Evolutionary conservation across 1,140 invertebrate genomes (phyloP), one percentile per base, ranked within the genome.

Genomic region (Sinella curviseta): DNA sequence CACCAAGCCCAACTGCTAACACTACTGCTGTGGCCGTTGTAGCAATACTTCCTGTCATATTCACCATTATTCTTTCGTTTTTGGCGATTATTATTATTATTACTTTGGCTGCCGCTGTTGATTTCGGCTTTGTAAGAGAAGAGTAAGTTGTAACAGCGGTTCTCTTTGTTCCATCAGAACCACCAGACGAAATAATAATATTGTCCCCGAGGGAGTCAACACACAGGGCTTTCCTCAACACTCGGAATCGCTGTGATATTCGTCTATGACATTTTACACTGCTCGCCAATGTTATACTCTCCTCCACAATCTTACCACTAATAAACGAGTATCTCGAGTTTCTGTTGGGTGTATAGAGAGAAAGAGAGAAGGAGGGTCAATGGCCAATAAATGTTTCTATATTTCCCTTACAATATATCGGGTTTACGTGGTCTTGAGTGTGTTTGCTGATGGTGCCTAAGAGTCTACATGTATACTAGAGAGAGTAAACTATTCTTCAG

Each of bases 21-120:
- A 70, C 39, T 20, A 48, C 65, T 31, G 31, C 65, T 70, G 65
- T 70, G 31, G 65, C 65, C 12, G 65, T 70, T 31, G 65, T 70
- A 3, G 65, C 65, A 70, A 70, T 70, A 70, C 65, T 70, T 70
- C 26, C 65, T 70, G 65, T 70, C 65, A 70, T 70, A 70, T 70
- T 70, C 65, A 70, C 65, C 65, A 70, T 70, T 70, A 70, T 70
- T 70, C 31, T 70, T 70, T 70, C 31, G 31, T 48, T 20, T 48
- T 48, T 48, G 8, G 8, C 39, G 8, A 48, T 48, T 48, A 48
- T 48, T 48, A 8, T 8, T 48, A 70, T 31, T 70, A 70, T 70
- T 70, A 70, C 55, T 70, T 33, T 30, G 30, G 26, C n/a, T 33
- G 65, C 55, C 24, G 55, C 55, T 60, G 55, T 3, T n/a, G 14